These are phyloP conservation scores for Trichonephila clavata DNA, from an alignment of 1,140 invertebrate genomes.

Conservation along the genomic window DNA sequence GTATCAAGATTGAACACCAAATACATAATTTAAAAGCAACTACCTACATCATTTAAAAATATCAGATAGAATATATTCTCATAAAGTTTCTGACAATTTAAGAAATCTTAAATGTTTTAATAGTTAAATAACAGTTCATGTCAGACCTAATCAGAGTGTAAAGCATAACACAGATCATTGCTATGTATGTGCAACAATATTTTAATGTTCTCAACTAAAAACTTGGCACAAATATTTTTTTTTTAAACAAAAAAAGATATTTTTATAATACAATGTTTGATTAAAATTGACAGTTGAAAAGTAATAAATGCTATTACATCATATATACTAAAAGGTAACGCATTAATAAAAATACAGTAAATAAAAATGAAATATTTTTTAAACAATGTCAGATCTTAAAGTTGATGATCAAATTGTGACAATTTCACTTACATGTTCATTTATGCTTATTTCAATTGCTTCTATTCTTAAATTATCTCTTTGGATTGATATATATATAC, in stretches of 20 bases:
- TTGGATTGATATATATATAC: too few species aligned
- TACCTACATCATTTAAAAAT: constrained; percentile 13
- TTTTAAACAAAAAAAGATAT: too few species aligned
- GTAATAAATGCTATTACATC: not conserved
- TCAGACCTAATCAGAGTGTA: not conserved
- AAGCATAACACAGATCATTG: constrained; percentile 25
- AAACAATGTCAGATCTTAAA: not conserved
- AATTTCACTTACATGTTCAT: too few species aligned
- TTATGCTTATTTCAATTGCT: too few species aligned
- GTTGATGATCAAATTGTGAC: too few species aligned
- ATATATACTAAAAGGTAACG: not conserved
- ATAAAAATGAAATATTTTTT: not conserved
- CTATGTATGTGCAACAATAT: not conserved
- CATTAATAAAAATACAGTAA: not conserved
- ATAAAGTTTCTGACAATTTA: not conserved
- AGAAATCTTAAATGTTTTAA: not conserved
- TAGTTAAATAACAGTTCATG: constrained; percentile 3
- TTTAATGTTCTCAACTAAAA: not conserved
- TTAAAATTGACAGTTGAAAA: not conserved
- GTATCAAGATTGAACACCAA: not conserved
- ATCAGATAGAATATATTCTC: not conserved
- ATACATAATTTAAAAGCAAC: not conserved
- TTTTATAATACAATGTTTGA: too few species aligned
- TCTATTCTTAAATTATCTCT: too few species aligned
- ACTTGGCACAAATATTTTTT: not conserved